Conservation (phyloP, 2,797 vertebrate genomes). For the Pangasius larnaudii region DNA sequence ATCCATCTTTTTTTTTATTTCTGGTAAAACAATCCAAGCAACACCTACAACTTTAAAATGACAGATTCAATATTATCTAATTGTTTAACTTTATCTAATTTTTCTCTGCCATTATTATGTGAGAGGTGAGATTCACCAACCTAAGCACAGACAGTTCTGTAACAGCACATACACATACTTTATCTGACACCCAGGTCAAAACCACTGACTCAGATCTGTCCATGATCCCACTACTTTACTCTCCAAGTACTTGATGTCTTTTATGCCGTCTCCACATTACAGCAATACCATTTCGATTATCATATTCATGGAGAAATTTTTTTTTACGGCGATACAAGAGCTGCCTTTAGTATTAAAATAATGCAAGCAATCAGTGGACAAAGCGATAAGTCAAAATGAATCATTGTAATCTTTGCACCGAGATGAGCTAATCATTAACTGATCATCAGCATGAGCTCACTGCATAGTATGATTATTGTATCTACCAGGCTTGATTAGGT, state of each 20-base stretch:
- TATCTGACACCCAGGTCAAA: conserved; percentile 6
- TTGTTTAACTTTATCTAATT: neutral
- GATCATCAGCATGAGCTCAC: neutral
- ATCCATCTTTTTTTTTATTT: neutral
- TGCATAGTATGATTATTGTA: neutral
- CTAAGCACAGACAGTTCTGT: conserved; percentile 12
- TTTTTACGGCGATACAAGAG: neutral
- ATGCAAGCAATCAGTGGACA: conserved; percentile 52
- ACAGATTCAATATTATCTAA: neutral
- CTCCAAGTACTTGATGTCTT: neutral
- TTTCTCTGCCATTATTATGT: conserved; percentile 3
- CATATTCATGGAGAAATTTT: neutral
- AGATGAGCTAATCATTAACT: conserved; percentile 5
- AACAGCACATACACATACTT: conserved; percentile 1
- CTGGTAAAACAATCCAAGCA: neutral
- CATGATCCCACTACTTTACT: neutral
- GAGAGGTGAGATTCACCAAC: neutral
- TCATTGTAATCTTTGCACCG: neutral
- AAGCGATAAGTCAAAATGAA: neutral
- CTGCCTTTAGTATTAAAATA: conserved; percentile 50
- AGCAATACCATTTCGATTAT: neutral
- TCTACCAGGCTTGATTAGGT: neutral
- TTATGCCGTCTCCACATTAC: neutral
- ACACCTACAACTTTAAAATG: neutral
- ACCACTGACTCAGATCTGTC: conserved; percentile 3